A percentile compares a stretch with the other conserved stretches of the same genome.
These are phyloP conservation scores for Daboia siamensis DNA, from an alignment of 2,113 vertebrate species.

Conservation along the genomic window DNA sequence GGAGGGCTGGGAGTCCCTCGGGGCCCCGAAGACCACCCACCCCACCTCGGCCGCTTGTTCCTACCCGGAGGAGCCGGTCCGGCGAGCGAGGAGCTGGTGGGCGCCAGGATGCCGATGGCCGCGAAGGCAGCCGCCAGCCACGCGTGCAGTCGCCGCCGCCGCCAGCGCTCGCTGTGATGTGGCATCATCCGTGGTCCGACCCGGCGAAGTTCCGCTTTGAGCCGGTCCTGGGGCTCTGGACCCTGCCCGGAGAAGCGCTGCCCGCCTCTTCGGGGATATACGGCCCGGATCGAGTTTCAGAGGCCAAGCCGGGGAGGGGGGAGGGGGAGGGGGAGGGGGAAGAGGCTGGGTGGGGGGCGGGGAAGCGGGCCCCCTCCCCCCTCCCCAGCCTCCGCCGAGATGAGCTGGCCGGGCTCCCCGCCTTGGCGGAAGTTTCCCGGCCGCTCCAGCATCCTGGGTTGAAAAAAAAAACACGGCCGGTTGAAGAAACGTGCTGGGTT, in stretches of 20 bases:
- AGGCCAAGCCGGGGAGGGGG: conserved; percentile 41
- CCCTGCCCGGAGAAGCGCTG: conserved; percentile 36
- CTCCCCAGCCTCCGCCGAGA: no score
- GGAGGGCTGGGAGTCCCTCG: no score
- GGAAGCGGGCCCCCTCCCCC: no score
- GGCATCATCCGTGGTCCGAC: conserved; percentile 65
- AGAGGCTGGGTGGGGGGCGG: no score
- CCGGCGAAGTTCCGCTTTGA: no score
- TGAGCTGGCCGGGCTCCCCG: no score
- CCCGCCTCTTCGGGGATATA: conserved; percentile 60
- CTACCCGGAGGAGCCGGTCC: conserved; percentile 1
- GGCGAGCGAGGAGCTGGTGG: conserved; percentile 60
- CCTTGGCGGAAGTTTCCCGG: no score
- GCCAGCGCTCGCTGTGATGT: conserved; percentile 63
- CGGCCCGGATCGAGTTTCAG: conserved; percentile 73
- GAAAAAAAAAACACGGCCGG: no score
- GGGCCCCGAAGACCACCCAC: no score
- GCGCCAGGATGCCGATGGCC: conserved; percentile 11
- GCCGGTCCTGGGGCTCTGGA: background rate
- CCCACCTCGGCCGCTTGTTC: no score
- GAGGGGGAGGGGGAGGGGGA: background rate
- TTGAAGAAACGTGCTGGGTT: no score
- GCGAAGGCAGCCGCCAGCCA: conserved; percentile 7
- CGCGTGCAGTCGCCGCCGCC: conserved; percentile 30
- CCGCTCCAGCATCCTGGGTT: no score